Conservation (phyloP, 2,113 vertebrate genomes). For the Dascyllus trimaculatus region DNA sequence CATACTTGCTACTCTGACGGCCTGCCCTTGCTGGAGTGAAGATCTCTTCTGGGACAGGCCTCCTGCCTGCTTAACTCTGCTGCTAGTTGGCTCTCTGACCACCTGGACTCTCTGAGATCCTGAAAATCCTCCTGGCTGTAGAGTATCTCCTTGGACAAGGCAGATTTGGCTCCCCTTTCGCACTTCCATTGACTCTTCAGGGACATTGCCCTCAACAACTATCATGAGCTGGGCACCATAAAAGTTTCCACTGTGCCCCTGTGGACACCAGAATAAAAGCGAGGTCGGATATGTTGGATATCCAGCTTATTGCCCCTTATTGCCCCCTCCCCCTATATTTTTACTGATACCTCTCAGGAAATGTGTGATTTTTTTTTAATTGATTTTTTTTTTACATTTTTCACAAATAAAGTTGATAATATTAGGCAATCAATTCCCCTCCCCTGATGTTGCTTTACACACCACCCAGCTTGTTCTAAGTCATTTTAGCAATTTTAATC, state of each 20-base stretch:
- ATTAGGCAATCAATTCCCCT: no score
- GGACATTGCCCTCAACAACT: constrained; percentile 68
- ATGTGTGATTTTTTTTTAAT: no score
- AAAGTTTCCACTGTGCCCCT: constrained; percentile 45
- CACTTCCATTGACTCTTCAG: constrained; percentile 49
- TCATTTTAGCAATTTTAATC: no score
- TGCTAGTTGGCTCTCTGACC: constrained; percentile 47
- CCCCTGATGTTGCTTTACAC: no score
- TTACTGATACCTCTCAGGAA: no score
- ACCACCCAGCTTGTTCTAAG: no score
- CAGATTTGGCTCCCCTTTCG: constrained; percentile 51
- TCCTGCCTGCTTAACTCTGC: constrained; percentile 27
- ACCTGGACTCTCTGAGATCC: constrained; percentile 69
- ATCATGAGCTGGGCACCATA: constrained; percentile 73
- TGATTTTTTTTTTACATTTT: no score
- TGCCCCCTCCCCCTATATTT: no score
- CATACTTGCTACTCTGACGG: constrained; percentile 3
- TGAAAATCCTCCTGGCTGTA: constrained; percentile 32
- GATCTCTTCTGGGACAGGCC: constrained; percentile 22
- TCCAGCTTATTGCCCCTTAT: no score
- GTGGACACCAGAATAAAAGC: constrained; percentile 6
- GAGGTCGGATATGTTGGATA: no score
- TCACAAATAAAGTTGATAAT: no score
- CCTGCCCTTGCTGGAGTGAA: constrained; percentile 46
- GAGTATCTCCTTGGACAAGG: constrained; percentile 47